Base-by-base conservation (phyloP, 2,113 vertebrate genomes). In the Oceanites oceanicus region DNA sequence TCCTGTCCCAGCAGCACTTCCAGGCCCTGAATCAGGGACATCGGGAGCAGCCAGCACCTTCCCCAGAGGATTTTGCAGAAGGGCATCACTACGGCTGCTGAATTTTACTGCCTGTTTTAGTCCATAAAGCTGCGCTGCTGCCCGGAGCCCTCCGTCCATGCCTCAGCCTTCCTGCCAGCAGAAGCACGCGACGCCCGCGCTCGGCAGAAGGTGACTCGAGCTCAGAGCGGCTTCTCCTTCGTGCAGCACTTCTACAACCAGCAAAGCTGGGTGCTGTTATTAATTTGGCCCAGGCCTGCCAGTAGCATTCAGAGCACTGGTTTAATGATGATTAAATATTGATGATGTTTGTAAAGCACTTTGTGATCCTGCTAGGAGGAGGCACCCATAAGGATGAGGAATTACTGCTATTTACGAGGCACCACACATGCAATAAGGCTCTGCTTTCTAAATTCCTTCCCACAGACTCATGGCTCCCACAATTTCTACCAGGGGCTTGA, bases 291-390 rank as follows among this genome's bases (percentile, higher is more conserved):
- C 63, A 23, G 71, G 67, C 79, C 80, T 52, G 86, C 59, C 75
- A 80, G 72, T 1, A 82, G 55, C 92, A 42, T 87, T 72, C 86
- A n/a, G 55, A 88, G 88, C 70, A 16, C 75, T 80, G 65, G 66
- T 77, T 92, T 96, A 84, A 95, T 0, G 0, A 44, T 22, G 49
- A 78, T 95, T 81, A 94, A 96, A 95, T 89, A 96, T 84, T 92
- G 86, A 95, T 84, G 79, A 42, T 92, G 91, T 93, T 94, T 92
- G 63, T 68, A 89, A 96, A 92, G 89, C 83, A 52, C 80, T 84
- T 52, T 8, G 42, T 71, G 86, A 96, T 81, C 42, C 93, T 71
- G 86, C 84, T 45, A 38, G 91, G 86, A 97, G 73, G 83, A 7
- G 22, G 80, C 49, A 91, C 68, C 75, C 55, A 20, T 32, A 81